Percentiles rank a stretch among this genome's conserved stretches.
Evolutionary conservation across 1,140 invertebrate genomes (phyloP).

Genomic region (Heliconius hermathena): DNA sequence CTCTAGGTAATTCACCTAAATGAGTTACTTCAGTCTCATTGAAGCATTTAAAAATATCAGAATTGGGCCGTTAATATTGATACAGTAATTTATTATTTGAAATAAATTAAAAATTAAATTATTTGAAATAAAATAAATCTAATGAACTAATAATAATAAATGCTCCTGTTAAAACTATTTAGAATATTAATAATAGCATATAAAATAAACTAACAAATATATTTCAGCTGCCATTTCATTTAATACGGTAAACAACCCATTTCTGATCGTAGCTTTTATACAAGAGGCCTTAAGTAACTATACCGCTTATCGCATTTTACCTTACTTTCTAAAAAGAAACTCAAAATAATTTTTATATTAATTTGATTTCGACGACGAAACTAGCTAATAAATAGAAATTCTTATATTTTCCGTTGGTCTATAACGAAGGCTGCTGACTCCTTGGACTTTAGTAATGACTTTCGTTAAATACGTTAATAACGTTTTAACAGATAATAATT

Average conservation of each 20-base stretch:
- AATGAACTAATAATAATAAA: background rate
- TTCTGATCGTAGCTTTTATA: constrained; percentile 6
- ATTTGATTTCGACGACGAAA: background rate
- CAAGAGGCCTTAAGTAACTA: constrained; percentile 7
- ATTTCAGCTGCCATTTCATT: background rate
- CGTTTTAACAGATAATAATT: no score
- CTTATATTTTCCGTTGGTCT: background rate
- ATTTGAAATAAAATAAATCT: background rate
- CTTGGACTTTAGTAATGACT: background rate
- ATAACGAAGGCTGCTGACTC: background rate
- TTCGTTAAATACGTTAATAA: background rate
- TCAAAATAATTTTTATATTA: background rate
- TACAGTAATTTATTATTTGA: constrained; percentile 2
- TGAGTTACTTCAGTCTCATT: constrained; percentile 67
- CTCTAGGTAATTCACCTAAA: constrained; percentile 45
- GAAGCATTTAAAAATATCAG: constrained; percentile 46
- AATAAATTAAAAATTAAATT: background rate
- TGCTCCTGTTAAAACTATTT: constrained; percentile 1
- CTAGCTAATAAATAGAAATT: background rate
- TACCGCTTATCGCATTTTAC: background rate
- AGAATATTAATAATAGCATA: background rate
- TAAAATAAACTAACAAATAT: background rate
- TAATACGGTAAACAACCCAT: background rate
- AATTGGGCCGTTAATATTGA: background rate
- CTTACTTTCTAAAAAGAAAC: background rate